These are phyloP conservation scores for Scaptomyza flava DNA, from an alignment of 2,888 invertebrate species.

Conservation along the genomic window DNA sequence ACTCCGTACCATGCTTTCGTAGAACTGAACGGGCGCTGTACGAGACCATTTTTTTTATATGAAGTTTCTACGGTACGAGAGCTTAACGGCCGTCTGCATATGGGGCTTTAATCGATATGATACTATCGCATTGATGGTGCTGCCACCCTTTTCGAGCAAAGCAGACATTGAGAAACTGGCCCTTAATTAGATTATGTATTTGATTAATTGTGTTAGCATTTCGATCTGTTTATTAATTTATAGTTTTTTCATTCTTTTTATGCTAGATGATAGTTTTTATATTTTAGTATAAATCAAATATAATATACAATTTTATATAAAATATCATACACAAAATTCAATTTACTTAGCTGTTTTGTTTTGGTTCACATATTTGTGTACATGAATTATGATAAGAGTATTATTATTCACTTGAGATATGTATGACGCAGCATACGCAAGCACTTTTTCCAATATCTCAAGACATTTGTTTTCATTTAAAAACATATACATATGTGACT, in stretches of 20 bases:
- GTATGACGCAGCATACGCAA: background rate
- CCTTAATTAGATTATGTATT: constrained; percentile 34
- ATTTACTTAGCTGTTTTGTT: background rate
- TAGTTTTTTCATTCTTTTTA: constrained; percentile 13
- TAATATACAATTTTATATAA: constrained; percentile 7
- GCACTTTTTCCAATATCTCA: background rate
- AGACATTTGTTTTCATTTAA: background rate
- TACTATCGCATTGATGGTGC: no score
- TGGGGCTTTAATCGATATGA: no score
- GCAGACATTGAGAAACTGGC: no score
- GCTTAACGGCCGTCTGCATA: no score
- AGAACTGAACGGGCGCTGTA: no score
- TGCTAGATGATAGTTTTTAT: constrained; percentile 24
- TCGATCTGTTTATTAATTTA: constrained; percentile 12
- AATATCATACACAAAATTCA: constrained; percentile 8
- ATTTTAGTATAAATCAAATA: constrained; percentile 17
- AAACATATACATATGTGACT: background rate
- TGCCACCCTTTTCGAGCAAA: no score
- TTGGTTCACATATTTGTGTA: background rate
- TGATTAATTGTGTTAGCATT: background rate
- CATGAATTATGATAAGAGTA: background rate
- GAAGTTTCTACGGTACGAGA: no score
- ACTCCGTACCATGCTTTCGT: no score
- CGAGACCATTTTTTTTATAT: no score
- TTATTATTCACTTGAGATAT: background rate